Base-by-base conservation (phyloP, 2,888 invertebrate genomes). In the Meiosimyza decipiens region DNA sequence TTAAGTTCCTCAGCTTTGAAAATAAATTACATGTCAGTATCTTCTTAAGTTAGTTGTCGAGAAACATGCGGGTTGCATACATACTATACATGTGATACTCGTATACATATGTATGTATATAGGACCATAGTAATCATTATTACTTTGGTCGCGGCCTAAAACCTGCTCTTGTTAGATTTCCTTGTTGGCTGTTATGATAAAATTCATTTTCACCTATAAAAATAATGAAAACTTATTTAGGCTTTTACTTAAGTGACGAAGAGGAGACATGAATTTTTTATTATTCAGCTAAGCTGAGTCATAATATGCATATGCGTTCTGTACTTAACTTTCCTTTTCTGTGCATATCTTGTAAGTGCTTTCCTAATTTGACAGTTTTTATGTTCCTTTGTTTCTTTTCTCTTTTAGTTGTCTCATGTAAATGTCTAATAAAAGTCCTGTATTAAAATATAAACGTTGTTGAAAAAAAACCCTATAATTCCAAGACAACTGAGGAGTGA, bases 361-460 rank as follows among this genome's bases (percentile, higher is more conserved):
- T 40, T 40, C 40, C 40, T 40, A 40, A 40, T 40, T 15, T 15
- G 47, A 16, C n/a, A 47, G 33, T 16, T 47, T 33, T 62, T 47
- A 62, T 62, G 33, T 40, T 62, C 40, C 28, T 7, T 62, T 40
- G 47, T 33, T 28, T 62, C 33, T 40, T 40, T 62, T 60, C 15
- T 47, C 9, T 6, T 57, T 67, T 40, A 11, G 54, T 54, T 50
- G 71, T 62, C 77, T 82, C 83, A 80, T 83, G 83, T 80, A 82
- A 82, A 82, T 76, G 76, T 78, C 79, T 82, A 80, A 83, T 84
- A 83, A 83, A 83, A 82, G 78, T 40, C 16, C 33, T 13, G 82
- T 83, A 83, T 82, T 83, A 84, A 84, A 82, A 62, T n/a, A 62
- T n/a, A 22, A 62, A 6, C 2, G 9, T 40, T 9, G 9, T 40